Conservation (phyloP, 1,140 invertebrate species). For the Tetraneura akinire region DNA sequence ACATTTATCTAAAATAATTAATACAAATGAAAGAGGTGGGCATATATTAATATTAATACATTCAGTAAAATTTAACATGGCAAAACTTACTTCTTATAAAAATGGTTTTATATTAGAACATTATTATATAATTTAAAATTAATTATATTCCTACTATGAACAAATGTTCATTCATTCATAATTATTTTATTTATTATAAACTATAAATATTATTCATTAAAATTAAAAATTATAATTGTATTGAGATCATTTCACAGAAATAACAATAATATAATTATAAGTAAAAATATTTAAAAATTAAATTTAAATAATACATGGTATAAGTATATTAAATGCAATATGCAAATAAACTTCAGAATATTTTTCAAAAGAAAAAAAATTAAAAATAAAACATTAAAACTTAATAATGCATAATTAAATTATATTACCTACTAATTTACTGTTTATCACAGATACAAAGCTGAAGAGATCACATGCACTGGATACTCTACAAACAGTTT, state of each 20-base stretch:
- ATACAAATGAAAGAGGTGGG: conserved; percentile 30
- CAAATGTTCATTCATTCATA: too few species aligned
- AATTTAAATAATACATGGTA: background rate
- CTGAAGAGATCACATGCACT: conserved; percentile 11
- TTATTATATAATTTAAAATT: background rate
- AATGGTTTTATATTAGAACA: background rate
- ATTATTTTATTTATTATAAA: background rate
- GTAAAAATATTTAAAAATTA: background rate
- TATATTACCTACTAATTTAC: conserved; percentile 16
- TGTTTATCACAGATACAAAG: conserved; percentile 33
- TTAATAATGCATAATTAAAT: background rate
- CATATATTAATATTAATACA: conserved; percentile 17
- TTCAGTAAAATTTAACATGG: conserved; percentile 17
- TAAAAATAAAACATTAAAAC: background rate
- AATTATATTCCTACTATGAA: background rate
- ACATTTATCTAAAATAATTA: background rate
- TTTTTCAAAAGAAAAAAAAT: background rate
- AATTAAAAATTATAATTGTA: background rate
- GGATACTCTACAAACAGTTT: background rate
- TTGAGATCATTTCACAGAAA: conserved; percentile 22
- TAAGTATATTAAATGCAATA: background rate
- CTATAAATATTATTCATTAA: background rate
- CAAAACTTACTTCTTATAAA: conserved; percentile 3
- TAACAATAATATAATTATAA: conserved; percentile 20
- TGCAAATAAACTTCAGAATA: background rate